phyloP scores from a whole-genome alignment of 92 coral and sea anemone species.

The Siderastrea siderea region DNA sequence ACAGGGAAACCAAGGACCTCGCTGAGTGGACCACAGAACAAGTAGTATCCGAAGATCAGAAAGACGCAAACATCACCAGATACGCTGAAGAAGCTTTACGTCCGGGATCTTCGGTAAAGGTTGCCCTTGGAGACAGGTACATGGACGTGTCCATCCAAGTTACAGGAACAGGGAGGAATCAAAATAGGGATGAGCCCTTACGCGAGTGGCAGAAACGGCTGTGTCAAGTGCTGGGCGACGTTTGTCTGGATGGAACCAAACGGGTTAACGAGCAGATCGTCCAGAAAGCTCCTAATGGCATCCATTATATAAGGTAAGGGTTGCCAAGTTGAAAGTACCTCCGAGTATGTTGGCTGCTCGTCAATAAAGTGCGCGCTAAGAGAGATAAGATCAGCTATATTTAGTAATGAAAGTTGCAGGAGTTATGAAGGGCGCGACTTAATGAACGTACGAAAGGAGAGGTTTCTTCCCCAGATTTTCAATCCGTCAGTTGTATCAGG shows the following conservation, averaged over 20 bases:
- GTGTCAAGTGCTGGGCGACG: conserved; percentile 49
- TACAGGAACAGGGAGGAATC: conserved; percentile 7
- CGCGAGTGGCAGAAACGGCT: conserved; percentile 21
- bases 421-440: not conserved
- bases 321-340: not conserved
- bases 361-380: not conserved
- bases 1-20: conserved; percentile 6
- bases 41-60: not conserved
- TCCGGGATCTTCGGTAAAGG: conserved; percentile 19
- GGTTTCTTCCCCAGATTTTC: not conserved
- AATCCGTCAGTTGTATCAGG: not conserved
- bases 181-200: not conserved
- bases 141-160: conserved; percentile 9
- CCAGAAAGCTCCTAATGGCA: conserved; percentile 25
- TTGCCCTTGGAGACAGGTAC: conserved; percentile 33
- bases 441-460: not conserved
- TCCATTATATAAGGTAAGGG: conserved; percentile 3
- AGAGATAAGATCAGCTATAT: not conserved
- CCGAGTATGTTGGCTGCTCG: not conserved
- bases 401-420: not conserved
- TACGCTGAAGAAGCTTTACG: conserved; percentile 14
- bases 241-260: conserved; percentile 18
- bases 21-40: conserved; percentile 15
- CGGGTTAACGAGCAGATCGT: conserved; percentile 2
- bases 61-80: not conserved